Evolutionary conservation across 1,140 invertebrate species (phyloP), one percentile per base, ranked within the genome.

Genomic region (Drosophila malerkotliana): DNA sequence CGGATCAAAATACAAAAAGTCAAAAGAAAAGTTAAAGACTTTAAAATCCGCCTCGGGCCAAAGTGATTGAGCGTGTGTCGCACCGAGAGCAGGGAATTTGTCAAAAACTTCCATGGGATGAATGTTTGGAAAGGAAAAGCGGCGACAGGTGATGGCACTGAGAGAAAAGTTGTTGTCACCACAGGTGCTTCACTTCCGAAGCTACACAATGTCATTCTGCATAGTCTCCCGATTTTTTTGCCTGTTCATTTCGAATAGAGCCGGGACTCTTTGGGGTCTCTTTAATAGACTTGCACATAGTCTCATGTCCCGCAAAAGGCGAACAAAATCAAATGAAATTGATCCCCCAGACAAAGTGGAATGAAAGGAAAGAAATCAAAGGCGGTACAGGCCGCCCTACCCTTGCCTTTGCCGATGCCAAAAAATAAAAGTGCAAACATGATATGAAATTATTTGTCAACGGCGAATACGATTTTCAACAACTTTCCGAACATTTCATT

Each of bases 361-460:
- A 37, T 18, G 18, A 41, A 49, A 49, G 58, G 30, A 82, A 83
- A 82, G 37, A 82, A 83, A 82, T 85, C 72, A 79, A 73, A 76
- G 58, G 45, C 52, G 18, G n/a, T 9, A 26, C 26, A 44, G 21
- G 21, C 21, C 1, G 26, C 26, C 26, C 26, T 28, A 28, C 4
- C 26, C 26, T 55, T 60, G 73, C 52, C 75, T 10, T 21, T 21
- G 18, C 15, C 44, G 9, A 63, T 21, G 18, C 15, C 44, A 18
- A 63, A 18, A 54, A 51, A 55, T 53, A 58, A 81, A 58, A 56
- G 64, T 73, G 55, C 62, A 77, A 72, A 89, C 84, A 89, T 88
- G 84, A 84, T 88, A 88, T 88, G 84, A 88, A 88, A 89, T 87
- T 88, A 88, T 88, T 88, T 88, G 83, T 88, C 83, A 88, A 88